Evolutionary conservation across 2,888 invertebrate species (phyloP), one percentile per base, ranked within the genome.

Genomic region (Lobophora halterata): DNA sequence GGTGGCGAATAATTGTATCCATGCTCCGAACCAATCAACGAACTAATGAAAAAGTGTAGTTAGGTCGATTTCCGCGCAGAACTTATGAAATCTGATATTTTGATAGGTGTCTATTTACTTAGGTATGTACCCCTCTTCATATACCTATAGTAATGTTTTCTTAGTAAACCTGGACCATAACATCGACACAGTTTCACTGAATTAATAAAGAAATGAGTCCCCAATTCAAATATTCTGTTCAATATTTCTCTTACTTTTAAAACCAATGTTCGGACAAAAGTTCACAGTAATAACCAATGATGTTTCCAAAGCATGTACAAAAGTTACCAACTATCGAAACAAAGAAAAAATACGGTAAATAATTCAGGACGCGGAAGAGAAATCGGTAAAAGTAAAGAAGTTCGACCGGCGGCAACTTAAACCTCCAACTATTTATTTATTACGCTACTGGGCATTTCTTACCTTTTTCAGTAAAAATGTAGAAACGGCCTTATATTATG

Each of bases 391-490:
- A 66, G 63, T 55, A 55, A 58, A 52, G 43, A 72, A 76, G 59
- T 75, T 72, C 52, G 54, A 51, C 59, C 44, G 61, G 55, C 60
- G 59, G 58, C 63, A 70, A 73, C 68, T 74, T 75, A 69, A 58
- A 67, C 67, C 70, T 65, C 60, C 70, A 69, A 73, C 73, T 79
- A 77, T 79, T 79, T 81, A 80, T 81, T 79, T 81, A 79, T 79
- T 67, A 66, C 65, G 64, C 79, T 72, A 57, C 61, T 61, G 74
- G 76, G 76, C 68, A 71, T 71, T 57, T 51, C 55, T 59, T 58
- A 48, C 54, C 46, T 40, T 34, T 27, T 12, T 20, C 8, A 38
- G 25, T 47, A 27, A 35, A 37, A 37, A 45, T 38, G 30, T 26
- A 20, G 9, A 6, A 1, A 9, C 7, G 14, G 16, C 27, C 40